phyloP scores from a whole-genome alignment of 1,140 invertebrate genomes.

The Aphaenogaster ashmeadi region DNA sequence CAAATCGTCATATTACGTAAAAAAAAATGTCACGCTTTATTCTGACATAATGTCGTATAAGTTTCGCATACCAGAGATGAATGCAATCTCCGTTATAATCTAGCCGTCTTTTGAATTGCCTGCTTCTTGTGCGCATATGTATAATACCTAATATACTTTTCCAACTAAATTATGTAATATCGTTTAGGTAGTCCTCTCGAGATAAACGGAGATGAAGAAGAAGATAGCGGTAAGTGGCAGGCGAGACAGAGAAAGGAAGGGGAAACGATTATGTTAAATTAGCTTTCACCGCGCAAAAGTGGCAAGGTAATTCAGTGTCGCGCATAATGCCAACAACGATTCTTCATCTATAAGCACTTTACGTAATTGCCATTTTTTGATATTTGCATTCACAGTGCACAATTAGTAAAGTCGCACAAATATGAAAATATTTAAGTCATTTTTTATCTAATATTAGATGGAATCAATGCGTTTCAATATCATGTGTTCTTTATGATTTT shows the following conservation, averaged over 20 bases:
- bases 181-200: conserved; percentile 31
- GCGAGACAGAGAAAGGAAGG: conserved; percentile 28
- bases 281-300: conserved; percentile 77
- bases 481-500: not conserved
- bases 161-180: conserved; percentile 25
- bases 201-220: not conserved
- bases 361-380: not conserved
- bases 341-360: conserved; percentile 20
- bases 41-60: not conserved
- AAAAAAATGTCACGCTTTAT: conserved; percentile 3
- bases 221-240: not conserved
- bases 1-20: not conserved
- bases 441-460: not conserved
- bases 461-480: not conserved
- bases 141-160: conserved; percentile 34
- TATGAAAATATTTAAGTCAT: not conserved
- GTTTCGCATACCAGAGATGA: not conserved
- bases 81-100: conserved; percentile 36
- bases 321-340: conserved; percentile 37
- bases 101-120: conserved; percentile 29
- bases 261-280: conserved; percentile 78
- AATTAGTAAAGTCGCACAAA: not conserved
- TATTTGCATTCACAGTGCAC: not conserved
- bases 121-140: not conserved
- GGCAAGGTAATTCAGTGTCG: conserved; percentile 54